Percentiles rank a stretch among this genome's conserved stretches.
Evolutionary conservation across 2,888 invertebrate genomes (phyloP).

Genomic region (Neelides folsomi): DNA sequence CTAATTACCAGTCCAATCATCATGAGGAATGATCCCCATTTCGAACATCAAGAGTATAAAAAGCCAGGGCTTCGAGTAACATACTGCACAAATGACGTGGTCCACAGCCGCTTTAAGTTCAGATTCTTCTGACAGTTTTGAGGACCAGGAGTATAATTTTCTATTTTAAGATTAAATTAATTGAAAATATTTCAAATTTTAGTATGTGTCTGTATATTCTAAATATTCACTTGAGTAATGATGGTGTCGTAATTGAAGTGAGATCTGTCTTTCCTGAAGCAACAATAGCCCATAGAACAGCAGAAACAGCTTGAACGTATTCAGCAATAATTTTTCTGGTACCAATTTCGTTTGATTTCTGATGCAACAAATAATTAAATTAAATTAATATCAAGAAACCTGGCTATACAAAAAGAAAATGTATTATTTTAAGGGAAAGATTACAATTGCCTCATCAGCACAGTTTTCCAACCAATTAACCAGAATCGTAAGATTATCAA

Average conservation of each 20-base stretch:
- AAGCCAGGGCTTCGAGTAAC: constrained; percentile 64
- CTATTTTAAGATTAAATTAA: constrained; percentile 35
- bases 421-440: constrained; percentile 5
- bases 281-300: constrained; percentile 63
- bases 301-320: constrained; percentile 46
- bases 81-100: constrained; percentile 69
- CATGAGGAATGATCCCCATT: constrained; percentile 43
- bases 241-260: constrained; percentile 53
- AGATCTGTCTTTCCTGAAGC: constrained; percentile 49
- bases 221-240: constrained; percentile 52
- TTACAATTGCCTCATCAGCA: constrained; percentile 22
- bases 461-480: constrained; percentile 27
- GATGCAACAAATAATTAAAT: not conserved
- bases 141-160: constrained; percentile 62
- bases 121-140: constrained; percentile 53
- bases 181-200: not conserved
- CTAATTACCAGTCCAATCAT: constrained; percentile 21
- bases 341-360: not conserved
- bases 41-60: constrained; percentile 60
- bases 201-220: not conserved
- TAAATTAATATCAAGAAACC: not conserved
- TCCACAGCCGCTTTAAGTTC: constrained; percentile 73
- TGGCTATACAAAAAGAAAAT: not conserved
- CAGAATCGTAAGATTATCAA: constrained; percentile 21
- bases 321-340: constrained; percentile 22